Base-by-base conservation (phyloP, 2,113 vertebrate species). In the Candoia aspera region DNA sequence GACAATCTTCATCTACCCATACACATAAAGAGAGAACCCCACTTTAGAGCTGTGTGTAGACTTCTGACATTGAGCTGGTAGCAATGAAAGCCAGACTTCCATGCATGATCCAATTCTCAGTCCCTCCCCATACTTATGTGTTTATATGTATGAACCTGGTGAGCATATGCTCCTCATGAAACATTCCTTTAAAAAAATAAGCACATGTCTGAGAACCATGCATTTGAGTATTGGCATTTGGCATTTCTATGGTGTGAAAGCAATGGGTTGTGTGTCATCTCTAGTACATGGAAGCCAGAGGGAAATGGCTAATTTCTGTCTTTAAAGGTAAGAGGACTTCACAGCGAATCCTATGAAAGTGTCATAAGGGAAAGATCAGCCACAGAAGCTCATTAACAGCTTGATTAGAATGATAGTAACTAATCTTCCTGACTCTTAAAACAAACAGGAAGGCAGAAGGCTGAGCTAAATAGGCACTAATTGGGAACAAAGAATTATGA, bases 401-500 rank as follows among this genome's bases (percentile, higher is more conserved):
- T 89, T 92, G 91, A 92, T 92, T 89, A 89, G 91, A 85, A 68
- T 15, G 79, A 92, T 85, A 89, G 58, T n/a, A 89, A 89, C 91
- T 64, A 92, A 92, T 89, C 87, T 89, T 54, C 49, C 79, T 15
- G 1, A n/a, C 87, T 85, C 87, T 89, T 92, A 89, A 92, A 92
- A 85, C 91, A 92, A 92, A 92, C 53, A 89, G 58, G 87, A 55
- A 57, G 79, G 79, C 79, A 89, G 42, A 55, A 62, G 58, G n/a
- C 73, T 55, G 21, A 42, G 21, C 87, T 92, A 68, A 92, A 89
- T 85, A 85, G 87, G 87, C 91, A 89, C 87, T 92, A 92, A 92
- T 92, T 92, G 91, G 86, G 87, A 84, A 57, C 57, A 89, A 92
- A 92, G 91, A 92, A 55, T 92, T 92, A 92, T 85, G 87, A 55